Base-by-base conservation (phyloP, 2,888 invertebrate genomes). In the Homarus gammarus region DNA sequence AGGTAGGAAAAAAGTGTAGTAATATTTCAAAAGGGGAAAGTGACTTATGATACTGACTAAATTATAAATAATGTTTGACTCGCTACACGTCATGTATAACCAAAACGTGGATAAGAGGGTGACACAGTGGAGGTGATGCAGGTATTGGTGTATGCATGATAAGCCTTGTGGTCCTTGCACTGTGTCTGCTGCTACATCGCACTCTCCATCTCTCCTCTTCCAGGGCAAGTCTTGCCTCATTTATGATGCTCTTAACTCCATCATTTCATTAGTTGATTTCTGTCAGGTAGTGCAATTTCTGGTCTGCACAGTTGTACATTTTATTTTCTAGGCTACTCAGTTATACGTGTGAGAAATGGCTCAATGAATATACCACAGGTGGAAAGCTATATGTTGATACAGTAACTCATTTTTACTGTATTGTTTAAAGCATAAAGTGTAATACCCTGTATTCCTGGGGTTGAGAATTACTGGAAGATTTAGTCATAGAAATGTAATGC, bases 61-160 rank as follows among this genome's bases (percentile, higher is more conserved):
- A n/a, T n/a, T n/a, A n/a, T n/a, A n/a, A n/a, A n/a, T n/a, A n/a
- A n/a, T n/a, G n/a, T n/a, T n/a, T n/a, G n/a, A n/a, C n/a, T n/a
- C n/a, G n/a, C n/a, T 64, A 6, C 64, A 64, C 8, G 6, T 27
- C 27, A 0, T 27, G 64, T 64, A 22, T 64, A 27, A 15, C 27
- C 27, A 6, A 64, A 6, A 15, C 8, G 27, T 22, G 6, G 22
- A 6, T 22, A 27, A 64, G 27, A n/a, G n/a, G n/a, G n/a, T n/a
- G n/a, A n/a, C n/a, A n/a, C n/a, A n/a, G n/a, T n/a, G n/a, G 5
- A 64, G 27, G 2, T 64, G 27, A 64, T 27, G 5, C 12, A 27
- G 27, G 56, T 56, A 22, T 64, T 64, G 64, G 64, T 64, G 64
- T 64, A 27, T 64, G 64, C 64, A 64, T 64, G 64, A 27, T 27